phyloP scores from a whole-genome alignment of 1,140 invertebrate genomes.

The Drosophila simulans region DNA sequence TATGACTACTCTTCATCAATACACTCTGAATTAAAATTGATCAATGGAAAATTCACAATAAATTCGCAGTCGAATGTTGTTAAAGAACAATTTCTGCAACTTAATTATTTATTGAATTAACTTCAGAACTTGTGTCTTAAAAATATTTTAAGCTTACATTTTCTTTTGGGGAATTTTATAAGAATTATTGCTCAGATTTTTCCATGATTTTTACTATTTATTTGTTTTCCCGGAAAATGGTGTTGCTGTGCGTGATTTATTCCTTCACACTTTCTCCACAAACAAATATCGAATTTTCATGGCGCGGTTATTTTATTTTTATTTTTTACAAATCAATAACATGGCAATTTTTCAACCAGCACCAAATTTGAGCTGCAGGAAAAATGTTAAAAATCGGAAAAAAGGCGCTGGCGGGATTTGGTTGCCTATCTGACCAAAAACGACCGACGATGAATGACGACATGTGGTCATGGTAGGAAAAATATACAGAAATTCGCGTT shows the following conservation, averaged over 20 bases:
- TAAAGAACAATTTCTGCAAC: too few relatives aligned
- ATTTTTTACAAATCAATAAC: slow-evolving; percentile 29
- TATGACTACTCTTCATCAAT: too few relatives aligned
- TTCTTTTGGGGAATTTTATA: too few relatives aligned
- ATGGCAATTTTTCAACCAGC: slow-evolving; percentile 48
- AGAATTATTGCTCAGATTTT: not conserved
- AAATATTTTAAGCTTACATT: too few relatives aligned
- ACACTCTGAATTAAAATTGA: not conserved
- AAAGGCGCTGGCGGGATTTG: slow-evolving; percentile 46
- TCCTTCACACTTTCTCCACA: slow-evolving; percentile 1
- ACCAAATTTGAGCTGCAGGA: slow-evolving; percentile 38
- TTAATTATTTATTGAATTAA: too few relatives aligned
- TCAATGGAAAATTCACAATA: too few relatives aligned
- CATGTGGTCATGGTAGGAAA: slow-evolving; percentile 59
- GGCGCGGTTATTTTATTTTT: not conserved
- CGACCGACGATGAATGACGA: slow-evolving; percentile 30
- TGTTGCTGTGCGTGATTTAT: not conserved
- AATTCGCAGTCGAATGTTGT: too few relatives aligned
- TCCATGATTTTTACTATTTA: not conserved
- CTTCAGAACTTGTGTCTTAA: too few relatives aligned
- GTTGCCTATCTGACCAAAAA: slow-evolving; percentile 41
- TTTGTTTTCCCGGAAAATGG: not conserved
- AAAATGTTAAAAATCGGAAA: slow-evolving; percentile 25
- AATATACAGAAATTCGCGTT: slow-evolving; percentile 48
- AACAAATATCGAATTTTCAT: slow-evolving; percentile 1